Evolutionary conservation across 2,797 vertebrate genomes (phyloP).

Genomic region (Alcedo atthis): DNA sequence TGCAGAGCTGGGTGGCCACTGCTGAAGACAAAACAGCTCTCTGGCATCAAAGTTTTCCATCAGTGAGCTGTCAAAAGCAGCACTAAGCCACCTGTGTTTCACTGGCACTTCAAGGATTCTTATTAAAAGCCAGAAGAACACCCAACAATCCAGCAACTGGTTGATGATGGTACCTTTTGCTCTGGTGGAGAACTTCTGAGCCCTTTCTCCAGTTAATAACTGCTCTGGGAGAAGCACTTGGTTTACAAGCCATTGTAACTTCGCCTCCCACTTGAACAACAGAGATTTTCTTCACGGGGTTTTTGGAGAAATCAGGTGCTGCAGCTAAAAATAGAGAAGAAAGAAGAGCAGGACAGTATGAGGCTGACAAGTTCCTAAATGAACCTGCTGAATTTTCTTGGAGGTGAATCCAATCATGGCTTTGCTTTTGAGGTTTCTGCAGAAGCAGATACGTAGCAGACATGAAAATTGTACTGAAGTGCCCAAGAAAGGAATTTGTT

Average conservation of each 20-base stretch:
- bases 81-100: not conserved
- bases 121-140: not conserved
- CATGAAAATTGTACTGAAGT: not conserved
- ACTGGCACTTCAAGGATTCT: not conserved
- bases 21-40: not conserved
- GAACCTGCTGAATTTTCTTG: not conserved
- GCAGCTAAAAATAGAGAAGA: conserved; percentile 75
- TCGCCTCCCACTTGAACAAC: conserved; percentile 86
- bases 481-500: not conserved
- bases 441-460: not conserved
- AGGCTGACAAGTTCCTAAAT: not conserved
- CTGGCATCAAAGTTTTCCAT: not conserved
- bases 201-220: conserved; percentile 84
- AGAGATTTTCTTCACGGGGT: conserved; percentile 82
- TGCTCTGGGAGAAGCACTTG: conserved; percentile 85
- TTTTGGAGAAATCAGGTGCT: conserved; percentile 86
- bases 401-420: not conserved
- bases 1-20: not conserved
- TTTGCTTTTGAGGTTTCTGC: not conserved
- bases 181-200: conserved; percentile 74
- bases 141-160: fast-evolving
- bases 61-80: not conserved
- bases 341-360: not conserved
- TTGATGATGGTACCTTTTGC: conserved; percentile 75
- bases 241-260: conserved; percentile 83